Percentiles rank a stretch among this genome's conserved stretches.
Conservation (phyloP, 2,888 invertebrate genomes). For the Iselma pallidipennis region DNA sequence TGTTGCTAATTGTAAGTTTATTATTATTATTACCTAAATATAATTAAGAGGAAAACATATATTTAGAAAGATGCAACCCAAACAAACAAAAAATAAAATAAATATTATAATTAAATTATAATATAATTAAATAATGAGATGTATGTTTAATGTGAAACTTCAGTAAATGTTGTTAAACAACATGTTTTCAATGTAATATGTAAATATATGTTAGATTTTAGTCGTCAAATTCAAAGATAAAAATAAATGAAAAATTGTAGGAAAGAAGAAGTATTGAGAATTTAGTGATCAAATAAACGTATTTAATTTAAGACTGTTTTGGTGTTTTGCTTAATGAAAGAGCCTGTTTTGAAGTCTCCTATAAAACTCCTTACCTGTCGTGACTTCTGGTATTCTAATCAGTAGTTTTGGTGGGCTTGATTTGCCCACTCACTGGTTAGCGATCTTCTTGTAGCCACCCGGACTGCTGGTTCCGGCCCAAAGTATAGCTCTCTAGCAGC, state of each 20-base stretch:
- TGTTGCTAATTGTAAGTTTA: conserved; percentile 23
- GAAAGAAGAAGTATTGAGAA: not conserved
- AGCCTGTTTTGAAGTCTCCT: too few relatives aligned
- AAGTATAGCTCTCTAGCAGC: too few relatives aligned
- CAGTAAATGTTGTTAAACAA: conserved; percentile 42
- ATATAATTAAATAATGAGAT: conserved; percentile 31
- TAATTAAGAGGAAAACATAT: conserved; percentile 18
- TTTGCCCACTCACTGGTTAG: too few relatives aligned
- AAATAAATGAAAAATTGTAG: conserved; percentile 38
- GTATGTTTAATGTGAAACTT: conserved; percentile 41
- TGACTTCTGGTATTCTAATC: too few relatives aligned
- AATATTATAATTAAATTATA: conserved; percentile 26
- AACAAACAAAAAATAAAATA: too few relatives aligned
- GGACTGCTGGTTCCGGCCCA: too few relatives aligned
- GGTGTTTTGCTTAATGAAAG: too few relatives aligned
- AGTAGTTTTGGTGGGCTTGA: too few relatives aligned
- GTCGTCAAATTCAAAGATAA: conserved; percentile 34
- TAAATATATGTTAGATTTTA: conserved; percentile 48
- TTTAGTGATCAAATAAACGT: conserved; percentile 11
- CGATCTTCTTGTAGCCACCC: too few relatives aligned
- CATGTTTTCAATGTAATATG: conserved; percentile 43
- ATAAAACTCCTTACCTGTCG: too few relatives aligned
- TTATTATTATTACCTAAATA: too few relatives aligned
- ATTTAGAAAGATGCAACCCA: too few relatives aligned
- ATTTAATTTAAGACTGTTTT: conserved; percentile 16